Evolutionary conservation across 2,888 invertebrate species (phyloP), one percentile per base, ranked within the genome.

Genomic region (Meghimatium bilineatum): DNA sequence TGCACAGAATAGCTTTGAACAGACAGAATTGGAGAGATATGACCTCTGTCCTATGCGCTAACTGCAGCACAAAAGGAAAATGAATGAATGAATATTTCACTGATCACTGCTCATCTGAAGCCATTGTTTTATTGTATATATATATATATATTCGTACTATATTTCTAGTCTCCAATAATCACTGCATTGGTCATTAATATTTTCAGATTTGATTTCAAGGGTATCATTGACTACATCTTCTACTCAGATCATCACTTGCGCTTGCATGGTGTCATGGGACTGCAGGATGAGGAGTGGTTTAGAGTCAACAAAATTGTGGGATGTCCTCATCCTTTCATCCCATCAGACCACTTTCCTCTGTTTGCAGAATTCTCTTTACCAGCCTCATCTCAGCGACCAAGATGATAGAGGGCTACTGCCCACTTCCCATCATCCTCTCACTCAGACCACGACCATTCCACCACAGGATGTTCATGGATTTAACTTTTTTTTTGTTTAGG

Each of bases 141-240:
- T n/a, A n/a, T n/a, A 44, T 44, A 12, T 44, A 8, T 44, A 12
- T 44, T 44, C 44, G 5, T 44, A 44, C 12, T 44, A 8, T 12
- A 44, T 44, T 8, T 44, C 6, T 44, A 8, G 44, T 44, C 44
- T 56, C 23, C 20, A n/a, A 56, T 23, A 17, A 3, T 56, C 17
- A 56, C 20, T 69, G 69, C 10, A 5, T 8, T 69, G 12, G 10
- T 32, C 12, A 69, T 34, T 69, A 34, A 34, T 23, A 34, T 38
- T 60, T 75, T 75, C 95, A 98, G 97, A 92, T 98, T 97, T 94
- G 99, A 99, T 94, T 99, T 99, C 95, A 98, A 99, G 94, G 99
- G 99, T 90, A 98, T 99, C 94, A 99, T 99, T 93, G 99, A 99
- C 95, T 99, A 99, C 95, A 98, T 99, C 94, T 99, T 99, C 95